Conservation (phyloP, 1,140 invertebrate genomes). For the Rhagoletis zephyria region DNA sequence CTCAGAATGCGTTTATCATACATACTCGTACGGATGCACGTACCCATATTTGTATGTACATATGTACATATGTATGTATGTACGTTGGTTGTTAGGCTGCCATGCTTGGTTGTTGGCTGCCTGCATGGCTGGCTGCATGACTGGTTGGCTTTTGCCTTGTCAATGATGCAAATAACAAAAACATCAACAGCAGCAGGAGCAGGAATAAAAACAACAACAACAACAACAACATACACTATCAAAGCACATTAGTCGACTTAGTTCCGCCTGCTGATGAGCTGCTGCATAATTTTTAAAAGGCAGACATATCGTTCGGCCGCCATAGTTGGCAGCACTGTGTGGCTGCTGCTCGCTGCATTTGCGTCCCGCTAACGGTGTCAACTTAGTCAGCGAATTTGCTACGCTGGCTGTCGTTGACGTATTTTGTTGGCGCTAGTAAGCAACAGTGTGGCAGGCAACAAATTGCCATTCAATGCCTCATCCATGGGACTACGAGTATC, state of each 20-base stretch:
- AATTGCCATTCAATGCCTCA: neutral
- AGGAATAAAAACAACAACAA: neutral
- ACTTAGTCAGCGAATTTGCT: slow-evolving; percentile 12
- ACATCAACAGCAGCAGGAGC: neutral
- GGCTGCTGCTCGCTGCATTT: neutral
- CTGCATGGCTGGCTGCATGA: neutral
- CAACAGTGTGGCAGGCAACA: neutral
- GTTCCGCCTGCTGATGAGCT: slow-evolving; percentile 41
- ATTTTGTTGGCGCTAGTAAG: neutral
- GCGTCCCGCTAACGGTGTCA: slow-evolving; percentile 10
- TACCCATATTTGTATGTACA: too few species aligned
- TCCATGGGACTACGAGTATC: too few species aligned
- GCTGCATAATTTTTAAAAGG: slow-evolving; percentile 13
- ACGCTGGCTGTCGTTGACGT: neutral
- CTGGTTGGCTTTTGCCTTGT: slow-evolving; percentile 3
- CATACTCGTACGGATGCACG: too few species aligned
- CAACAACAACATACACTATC: neutral
- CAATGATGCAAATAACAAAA: slow-evolving; percentile 49
- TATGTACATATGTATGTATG: too few species aligned
- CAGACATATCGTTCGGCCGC: neutral
- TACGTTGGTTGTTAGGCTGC: neutral
- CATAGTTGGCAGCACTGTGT: neutral
- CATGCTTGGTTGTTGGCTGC: too few species aligned
- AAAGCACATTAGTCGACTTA: slow-evolving; percentile 22
- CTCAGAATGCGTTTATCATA: slow-evolving; percentile 4